Conservation (phyloP, 2,888 invertebrate genomes). For the Boloria selene region DNA sequence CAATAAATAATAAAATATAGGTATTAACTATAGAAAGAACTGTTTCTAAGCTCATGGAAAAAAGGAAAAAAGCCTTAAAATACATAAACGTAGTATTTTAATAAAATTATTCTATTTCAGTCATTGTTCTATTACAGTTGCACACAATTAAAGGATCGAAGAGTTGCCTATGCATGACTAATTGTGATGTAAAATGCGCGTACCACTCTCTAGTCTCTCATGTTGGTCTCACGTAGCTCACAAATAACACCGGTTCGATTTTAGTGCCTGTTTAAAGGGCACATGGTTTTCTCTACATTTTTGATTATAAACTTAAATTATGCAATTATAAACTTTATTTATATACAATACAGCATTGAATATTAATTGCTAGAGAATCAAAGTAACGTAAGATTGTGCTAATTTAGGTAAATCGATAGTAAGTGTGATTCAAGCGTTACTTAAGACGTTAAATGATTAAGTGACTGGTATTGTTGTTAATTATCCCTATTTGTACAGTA, state of each 20-base stretch:
- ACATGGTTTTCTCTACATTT: constrained; percentile 32
- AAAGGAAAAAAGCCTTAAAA: too few relatives aligned
- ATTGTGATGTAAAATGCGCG: constrained; percentile 35
- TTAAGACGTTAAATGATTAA: constrained; percentile 12
- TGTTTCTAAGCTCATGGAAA: too few relatives aligned
- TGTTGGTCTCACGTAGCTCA: constrained; percentile 28
- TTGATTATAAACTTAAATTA: not conserved
- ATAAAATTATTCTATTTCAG: not conserved
- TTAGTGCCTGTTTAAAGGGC: constrained; percentile 38
- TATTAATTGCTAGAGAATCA: not conserved
- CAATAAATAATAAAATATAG: too few relatives aligned
- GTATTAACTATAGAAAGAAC: too few relatives aligned
- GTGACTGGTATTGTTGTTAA: not conserved
- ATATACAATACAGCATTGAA: too few relatives aligned
- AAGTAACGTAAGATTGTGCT: not conserved
- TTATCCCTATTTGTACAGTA: not conserved
- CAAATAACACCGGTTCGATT: constrained; percentile 39
- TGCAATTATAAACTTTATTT: too few relatives aligned
- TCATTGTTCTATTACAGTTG: not conserved
- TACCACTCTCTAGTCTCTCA: constrained; percentile 13
- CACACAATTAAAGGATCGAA: constrained; percentile 17
- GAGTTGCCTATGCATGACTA: constrained; percentile 30
- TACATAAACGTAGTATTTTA: constrained; percentile 1
- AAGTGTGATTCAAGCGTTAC: constrained; percentile 11
- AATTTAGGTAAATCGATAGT: constrained; percentile 8